A percentile compares a stretch with the other conserved stretches of the same genome.
Conservation (phyloP, 53 echinoderm and acorn worm genomes). For the Arbacia lixula region DNA sequence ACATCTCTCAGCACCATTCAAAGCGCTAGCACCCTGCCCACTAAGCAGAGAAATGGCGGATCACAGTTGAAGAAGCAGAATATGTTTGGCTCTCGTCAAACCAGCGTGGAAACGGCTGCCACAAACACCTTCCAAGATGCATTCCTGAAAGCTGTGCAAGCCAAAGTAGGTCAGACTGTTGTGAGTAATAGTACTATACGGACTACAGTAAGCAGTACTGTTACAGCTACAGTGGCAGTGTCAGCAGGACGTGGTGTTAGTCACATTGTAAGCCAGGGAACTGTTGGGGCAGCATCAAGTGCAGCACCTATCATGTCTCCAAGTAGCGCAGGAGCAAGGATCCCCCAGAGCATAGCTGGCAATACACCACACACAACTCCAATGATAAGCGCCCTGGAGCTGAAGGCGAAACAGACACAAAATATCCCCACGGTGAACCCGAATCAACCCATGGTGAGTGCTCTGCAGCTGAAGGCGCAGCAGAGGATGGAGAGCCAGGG, state of each 20-base stretch:
- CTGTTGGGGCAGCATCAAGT: not conserved
- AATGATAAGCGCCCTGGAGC: slow-evolving; percentile 27
- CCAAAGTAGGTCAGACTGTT: not conserved
- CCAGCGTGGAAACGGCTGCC: not conserved
- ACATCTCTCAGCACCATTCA: not conserved
- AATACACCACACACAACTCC: not conserved
- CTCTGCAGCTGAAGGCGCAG: slow-evolving; percentile 27
- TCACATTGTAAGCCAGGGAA: no score
- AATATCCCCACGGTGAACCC: not conserved
- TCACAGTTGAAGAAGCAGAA: slow-evolving; percentile 41
- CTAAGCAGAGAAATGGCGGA: slow-evolving; percentile 2
- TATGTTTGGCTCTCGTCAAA: slow-evolving; percentile 27
- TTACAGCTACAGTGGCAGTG: not conserved
- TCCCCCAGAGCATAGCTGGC: no score
- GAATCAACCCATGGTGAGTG: slow-evolving; percentile 39
- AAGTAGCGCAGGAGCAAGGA: no score
- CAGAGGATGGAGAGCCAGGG: slow-evolving; percentile 11
- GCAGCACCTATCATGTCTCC: no score
- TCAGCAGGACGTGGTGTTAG: no score
- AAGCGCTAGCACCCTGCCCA: not conserved
- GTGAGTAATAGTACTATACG: not conserved
- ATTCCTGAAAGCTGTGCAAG: slow-evolving; percentile 25
- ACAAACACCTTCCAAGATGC: slow-evolving; percentile 1
- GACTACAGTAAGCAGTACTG: not conserved
- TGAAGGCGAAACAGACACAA: slow-evolving; percentile 39